phyloP scores from a whole-genome alignment of 2,113 vertebrate genomes.

The Centropus bengalensis region DNA sequence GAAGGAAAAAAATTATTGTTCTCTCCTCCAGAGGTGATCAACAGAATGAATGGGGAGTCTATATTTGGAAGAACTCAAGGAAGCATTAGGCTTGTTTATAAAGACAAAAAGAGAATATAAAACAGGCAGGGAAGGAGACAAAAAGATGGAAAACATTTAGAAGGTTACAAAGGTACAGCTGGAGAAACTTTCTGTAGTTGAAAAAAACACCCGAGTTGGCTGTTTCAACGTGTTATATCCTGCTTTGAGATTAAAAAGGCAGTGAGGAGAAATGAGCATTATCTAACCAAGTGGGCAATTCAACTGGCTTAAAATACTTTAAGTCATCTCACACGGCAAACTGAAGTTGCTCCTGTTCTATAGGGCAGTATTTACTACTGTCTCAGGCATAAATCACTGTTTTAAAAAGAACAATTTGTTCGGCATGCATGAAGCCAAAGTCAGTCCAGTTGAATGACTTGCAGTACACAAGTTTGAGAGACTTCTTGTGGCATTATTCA shows the following conservation, averaged over 20 bases:
- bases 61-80: background rate
- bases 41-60: background rate
- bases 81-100: background rate
- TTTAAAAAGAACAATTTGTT: constrained; percentile 17
- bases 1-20: background rate
- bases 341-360: background rate
- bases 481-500: background rate
- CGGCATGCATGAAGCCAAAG: background rate
- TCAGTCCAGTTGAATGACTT: constrained; percentile 16
- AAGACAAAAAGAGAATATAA: background rate
- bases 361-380: background rate
- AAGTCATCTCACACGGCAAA: background rate
- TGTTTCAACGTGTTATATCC: background rate
- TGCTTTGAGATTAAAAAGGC: background rate
- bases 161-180: background rate
- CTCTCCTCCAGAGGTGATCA: background rate
- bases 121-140: background rate
- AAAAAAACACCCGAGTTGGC: background rate
- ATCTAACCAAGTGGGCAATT: background rate
- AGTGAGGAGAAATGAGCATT: background rate
- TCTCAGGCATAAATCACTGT: background rate
- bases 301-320: background rate
- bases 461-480: background rate
- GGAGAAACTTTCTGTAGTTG: background rate
- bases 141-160: background rate